Percentiles rank a stretch among this genome's conserved stretches.
Conservation (phyloP, 2,797 vertebrate genomes). For the Vipera ursinii region DNA sequence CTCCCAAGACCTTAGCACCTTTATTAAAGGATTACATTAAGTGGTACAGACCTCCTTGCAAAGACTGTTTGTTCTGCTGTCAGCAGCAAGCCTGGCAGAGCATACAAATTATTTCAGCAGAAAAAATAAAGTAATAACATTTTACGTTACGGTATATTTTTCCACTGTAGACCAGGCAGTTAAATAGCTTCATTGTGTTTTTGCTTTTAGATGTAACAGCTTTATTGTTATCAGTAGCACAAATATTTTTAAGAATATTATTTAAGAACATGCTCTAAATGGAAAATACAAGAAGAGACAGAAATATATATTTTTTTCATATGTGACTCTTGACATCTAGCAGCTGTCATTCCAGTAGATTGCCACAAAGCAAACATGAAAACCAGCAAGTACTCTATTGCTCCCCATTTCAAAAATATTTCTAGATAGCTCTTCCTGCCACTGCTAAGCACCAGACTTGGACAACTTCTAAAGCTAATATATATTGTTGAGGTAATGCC, state of each 20-base stretch:
- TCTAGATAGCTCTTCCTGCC: background rate
- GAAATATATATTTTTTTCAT: background rate
- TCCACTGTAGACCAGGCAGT: background rate
- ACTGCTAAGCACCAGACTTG: background rate
- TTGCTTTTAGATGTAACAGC: background rate
- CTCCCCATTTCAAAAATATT: background rate
- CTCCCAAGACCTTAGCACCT: background rate
- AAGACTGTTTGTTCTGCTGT: background rate
- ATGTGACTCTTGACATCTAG: background rate
- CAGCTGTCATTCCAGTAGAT: background rate
- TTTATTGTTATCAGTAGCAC: background rate
- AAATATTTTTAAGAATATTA: background rate
- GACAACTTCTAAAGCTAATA: background rate
- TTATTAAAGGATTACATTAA: constrained; percentile 19
- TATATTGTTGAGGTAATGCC: background rate
- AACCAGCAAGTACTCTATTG: background rate
- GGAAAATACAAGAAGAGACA: background rate
- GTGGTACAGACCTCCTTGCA: background rate
- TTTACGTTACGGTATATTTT: background rate
- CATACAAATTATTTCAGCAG: constrained; percentile 2
- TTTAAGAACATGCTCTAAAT: background rate
- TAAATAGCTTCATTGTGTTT: background rate
- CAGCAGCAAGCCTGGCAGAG: background rate
- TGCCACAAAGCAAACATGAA: background rate
- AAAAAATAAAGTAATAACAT: constrained; percentile 1